Evolutionary conservation across 2,888 invertebrate genomes (phyloP), one percentile per base, ranked within the genome.

Genomic region (Trissolcus japonicus): DNA sequence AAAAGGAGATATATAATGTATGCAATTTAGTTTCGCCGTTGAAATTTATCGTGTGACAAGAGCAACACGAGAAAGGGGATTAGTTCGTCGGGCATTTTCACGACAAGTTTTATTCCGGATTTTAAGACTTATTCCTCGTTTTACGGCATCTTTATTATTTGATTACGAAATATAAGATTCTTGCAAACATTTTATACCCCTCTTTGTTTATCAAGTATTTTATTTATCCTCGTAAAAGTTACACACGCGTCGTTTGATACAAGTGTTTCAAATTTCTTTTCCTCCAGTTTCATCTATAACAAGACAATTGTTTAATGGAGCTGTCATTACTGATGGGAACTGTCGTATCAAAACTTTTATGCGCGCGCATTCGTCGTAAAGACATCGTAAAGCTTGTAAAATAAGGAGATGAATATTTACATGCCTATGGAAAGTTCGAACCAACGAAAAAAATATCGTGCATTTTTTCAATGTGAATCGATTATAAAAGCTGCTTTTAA

Each of bases 401-500:
- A 16, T 35, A 55, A 55, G 14, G 29, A 25, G 17, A 48, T 48
- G 48, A 48, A 48, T 48, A 48, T 48, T 48, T 17, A 14, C 11
- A 48, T 9, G 35, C 7, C 35, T 1, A 35, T 35, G 35, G 35
- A 35, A 35, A 35, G 35, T 35, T 35, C 35, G 35, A 35, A 7
- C 11, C 0, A 35, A 35, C 35, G 35, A 9, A 35, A 35, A 35
- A 35, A 35, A 35, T 35, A 35, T 35, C 35, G 9, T 35, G 11
- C 7, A 11, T 57, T 17, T 48, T 48, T 35, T 35, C 35, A 35
- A 35, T 11, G 56, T 46, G 73, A 68, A 73, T 78, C 78, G 73
- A 77, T 77, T 77, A 69, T 66, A 65, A 55, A 29, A 54, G 62
- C 61, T 19, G 74, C 57, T 16, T 74, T 68, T 71, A 11, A 74